phyloP scores from a whole-genome alignment of 2,888 invertebrate genomes.

The Caenorhabditis panamensis region DNA sequence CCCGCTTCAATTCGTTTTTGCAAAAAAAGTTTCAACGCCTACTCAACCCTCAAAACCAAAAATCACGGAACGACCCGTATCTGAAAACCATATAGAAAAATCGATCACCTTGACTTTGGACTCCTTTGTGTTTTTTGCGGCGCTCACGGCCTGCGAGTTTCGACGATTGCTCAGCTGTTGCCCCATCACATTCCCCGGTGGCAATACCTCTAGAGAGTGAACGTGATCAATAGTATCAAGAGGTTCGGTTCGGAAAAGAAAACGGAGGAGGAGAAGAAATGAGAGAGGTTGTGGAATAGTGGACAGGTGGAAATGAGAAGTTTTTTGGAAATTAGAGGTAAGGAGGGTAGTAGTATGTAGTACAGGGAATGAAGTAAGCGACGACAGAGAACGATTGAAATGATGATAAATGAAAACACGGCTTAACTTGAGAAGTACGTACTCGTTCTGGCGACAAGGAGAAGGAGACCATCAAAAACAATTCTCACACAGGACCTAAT shows the following conservation, averaged over 20 bases:
- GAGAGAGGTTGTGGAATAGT: not conserved
- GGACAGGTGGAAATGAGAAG: not conserved
- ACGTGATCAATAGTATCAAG: slow-evolving; percentile 34
- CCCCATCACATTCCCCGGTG: slow-evolving; percentile 65
- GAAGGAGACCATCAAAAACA: slow-evolving; percentile 25
- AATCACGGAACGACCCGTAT: too few relatives aligned
- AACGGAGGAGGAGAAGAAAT: slow-evolving; percentile 5
- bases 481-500: slow-evolving; percentile 53
- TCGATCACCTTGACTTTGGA: slow-evolving; percentile 49
- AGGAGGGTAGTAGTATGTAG: too few relatives aligned
- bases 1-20: not conserved
- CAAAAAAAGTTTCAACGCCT: slow-evolving; percentile 2
- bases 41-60: too few relatives aligned
- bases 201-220: slow-evolving; percentile 28
- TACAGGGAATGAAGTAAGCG: slow-evolving; percentile 7
- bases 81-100: too few relatives aligned
- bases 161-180: slow-evolving; percentile 68
- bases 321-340: not conserved
- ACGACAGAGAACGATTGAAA: not conserved
- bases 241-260: not conserved
- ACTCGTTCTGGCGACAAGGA: not conserved
- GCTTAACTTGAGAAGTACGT: slow-evolving; percentile 16
- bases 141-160: slow-evolving; percentile 59
- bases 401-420: slow-evolving; percentile 14
- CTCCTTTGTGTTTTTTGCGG: slow-evolving; percentile 46